phyloP scores from a whole-genome alignment of 2,888 invertebrate species.

The Norana najaformis region DNA sequence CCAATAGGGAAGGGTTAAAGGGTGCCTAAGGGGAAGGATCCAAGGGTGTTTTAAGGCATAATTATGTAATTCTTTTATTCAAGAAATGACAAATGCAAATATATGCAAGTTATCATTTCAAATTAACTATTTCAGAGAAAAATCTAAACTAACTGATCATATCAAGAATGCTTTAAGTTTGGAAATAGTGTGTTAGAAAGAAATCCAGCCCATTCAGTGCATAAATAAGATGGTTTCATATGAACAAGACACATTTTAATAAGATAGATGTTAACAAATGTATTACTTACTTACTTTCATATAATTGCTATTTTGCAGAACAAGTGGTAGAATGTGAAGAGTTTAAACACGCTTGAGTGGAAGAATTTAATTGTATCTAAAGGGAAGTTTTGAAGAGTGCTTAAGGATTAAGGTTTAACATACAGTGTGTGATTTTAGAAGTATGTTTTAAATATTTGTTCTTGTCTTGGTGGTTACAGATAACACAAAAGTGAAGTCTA shows the following conservation, averaged over 20 bases:
- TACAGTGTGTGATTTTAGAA: background rate
- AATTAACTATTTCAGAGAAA: too few relatives aligned
- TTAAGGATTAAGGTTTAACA: background rate
- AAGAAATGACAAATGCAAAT: too few relatives aligned
- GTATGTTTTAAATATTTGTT: background rate
- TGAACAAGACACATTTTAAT: background rate
- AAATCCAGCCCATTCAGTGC: background rate
- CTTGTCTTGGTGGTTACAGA: conserved; percentile 35
- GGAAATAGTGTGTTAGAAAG: background rate
- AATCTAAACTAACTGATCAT: background rate
- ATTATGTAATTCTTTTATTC: too few relatives aligned
- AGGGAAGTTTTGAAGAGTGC: background rate
- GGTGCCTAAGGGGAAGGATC: too few relatives aligned
- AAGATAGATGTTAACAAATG: too few relatives aligned
- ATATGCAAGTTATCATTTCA: too few relatives aligned
- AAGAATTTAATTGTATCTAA: background rate
- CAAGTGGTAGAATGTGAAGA: background rate
- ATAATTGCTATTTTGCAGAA: background rate
- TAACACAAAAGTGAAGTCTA: conserved; percentile 54
- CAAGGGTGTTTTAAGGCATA: too few relatives aligned
- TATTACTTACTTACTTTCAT: too few relatives aligned
- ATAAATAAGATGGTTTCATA: background rate
- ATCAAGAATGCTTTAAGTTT: background rate
- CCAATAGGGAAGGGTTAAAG: too few relatives aligned
- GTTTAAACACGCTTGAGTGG: background rate